Conservation (phyloP, 2,797 vertebrate species). For the Amblyraja radiata region DNA sequence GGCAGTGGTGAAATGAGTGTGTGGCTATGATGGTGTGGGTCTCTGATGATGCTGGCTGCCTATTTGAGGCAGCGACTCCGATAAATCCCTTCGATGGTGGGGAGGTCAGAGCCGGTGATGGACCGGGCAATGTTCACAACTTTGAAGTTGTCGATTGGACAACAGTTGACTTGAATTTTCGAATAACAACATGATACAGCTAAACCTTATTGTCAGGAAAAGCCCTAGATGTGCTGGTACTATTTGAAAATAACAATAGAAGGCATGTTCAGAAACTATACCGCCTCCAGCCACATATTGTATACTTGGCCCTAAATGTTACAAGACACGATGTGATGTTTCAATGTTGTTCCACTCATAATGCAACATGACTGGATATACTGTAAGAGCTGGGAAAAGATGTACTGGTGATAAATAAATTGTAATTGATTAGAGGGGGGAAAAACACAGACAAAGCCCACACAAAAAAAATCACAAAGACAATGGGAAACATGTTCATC, state of each 20-base stretch:
- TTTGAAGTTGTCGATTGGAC: not conserved
- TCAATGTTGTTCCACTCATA: not conserved
- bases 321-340: not conserved
- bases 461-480: not conserved
- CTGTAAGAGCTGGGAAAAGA: not conserved
- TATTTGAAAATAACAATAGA: not conserved
- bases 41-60: too few species aligned
- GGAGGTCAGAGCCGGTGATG: too few species aligned
- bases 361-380: not conserved
- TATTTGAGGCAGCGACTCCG: too few species aligned
- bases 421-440: not conserved
- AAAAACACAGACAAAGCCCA: not conserved
- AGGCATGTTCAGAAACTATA: not conserved
- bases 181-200: not conserved
- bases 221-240: not conserved
- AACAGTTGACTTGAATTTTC: not conserved
- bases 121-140: too few species aligned
- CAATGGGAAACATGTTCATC: not conserved
- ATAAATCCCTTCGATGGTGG: too few species aligned
- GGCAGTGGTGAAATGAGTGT: too few species aligned
- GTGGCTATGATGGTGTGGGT: too few species aligned
- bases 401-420: not conserved
- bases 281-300: not conserved
- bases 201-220: not conserved
- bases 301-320: not conserved